Conservation (phyloP, 2,113 vertebrate species). For the Eudyptes chrysolophus region DNA sequence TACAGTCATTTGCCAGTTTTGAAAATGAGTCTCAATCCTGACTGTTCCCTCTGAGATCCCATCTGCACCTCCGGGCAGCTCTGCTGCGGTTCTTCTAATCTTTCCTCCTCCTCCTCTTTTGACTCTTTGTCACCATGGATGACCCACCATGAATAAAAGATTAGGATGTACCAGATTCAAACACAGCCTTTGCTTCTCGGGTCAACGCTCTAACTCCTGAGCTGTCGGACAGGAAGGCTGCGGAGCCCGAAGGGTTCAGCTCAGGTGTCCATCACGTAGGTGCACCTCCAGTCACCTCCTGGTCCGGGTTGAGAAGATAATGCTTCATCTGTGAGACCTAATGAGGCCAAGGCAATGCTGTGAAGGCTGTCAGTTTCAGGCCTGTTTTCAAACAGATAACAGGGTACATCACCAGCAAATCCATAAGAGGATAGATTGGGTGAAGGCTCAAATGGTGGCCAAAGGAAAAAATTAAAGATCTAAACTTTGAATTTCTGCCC, state of each 20-base stretch:
- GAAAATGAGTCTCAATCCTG: not conserved
- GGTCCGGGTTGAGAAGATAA: not conserved
- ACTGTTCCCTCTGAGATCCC: not conserved
- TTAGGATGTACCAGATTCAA: not conserved
- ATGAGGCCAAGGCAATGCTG: not conserved
- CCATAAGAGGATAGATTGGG: not conserved
- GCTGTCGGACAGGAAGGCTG: not conserved
- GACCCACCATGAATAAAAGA: not conserved
- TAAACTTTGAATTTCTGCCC: not conserved
- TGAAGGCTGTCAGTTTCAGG: not conserved
- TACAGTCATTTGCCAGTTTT: not conserved
- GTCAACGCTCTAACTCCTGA: not conserved
- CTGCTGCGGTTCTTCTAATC: not conserved
- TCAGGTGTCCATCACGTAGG: rapidly evolving
- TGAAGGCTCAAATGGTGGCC: not conserved
- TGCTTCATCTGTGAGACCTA: not conserved
- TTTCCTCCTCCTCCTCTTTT: not conserved
- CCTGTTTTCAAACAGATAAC: not conserved
- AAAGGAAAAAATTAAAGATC: not conserved
- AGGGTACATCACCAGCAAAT: not conserved
- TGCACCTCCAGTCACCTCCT: not conserved
- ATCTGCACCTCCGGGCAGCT: not conserved
- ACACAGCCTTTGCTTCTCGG: not conserved
- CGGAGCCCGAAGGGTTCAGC: not conserved
- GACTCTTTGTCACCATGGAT: not conserved